phyloP scores from a whole-genome alignment of 2,888 invertebrate genomes.

The Laothoe populi region DNA sequence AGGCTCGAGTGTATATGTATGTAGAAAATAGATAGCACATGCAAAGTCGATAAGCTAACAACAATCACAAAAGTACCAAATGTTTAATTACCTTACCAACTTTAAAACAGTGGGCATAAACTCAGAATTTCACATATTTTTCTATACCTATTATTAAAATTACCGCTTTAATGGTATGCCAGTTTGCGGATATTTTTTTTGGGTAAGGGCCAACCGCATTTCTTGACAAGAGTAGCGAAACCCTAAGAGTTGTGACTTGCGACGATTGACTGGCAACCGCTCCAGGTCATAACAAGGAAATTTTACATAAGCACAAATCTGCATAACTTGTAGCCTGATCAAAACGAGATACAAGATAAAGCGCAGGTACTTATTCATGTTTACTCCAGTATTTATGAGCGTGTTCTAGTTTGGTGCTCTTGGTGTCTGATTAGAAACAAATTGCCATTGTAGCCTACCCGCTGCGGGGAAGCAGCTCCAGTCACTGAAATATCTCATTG shows the following conservation, averaged over 20 bases:
- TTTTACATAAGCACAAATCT: not conserved
- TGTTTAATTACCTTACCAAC: too few relatives aligned
- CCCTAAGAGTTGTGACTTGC: not conserved
- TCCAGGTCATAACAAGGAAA: not conserved
- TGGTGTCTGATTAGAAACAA: not conserved
- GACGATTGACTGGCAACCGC: not conserved
- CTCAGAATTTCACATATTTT: too few relatives aligned
- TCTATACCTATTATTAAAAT: not conserved
- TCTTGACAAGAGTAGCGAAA: slow-evolving; percentile 1
- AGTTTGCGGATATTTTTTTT: not conserved
- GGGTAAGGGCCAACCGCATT: slow-evolving; percentile 2
- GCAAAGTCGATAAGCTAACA: too few relatives aligned
- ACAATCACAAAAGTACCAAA: too few relatives aligned
- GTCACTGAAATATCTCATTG: slow-evolving; percentile 42
- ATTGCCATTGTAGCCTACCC: not conserved
- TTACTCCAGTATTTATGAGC: slow-evolving; percentile 2
- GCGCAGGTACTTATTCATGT: not conserved
- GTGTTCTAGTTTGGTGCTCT: not conserved
- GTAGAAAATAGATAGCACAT: too few relatives aligned
- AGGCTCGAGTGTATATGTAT: too few relatives aligned
- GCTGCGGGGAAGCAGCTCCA: slow-evolving; percentile 30
- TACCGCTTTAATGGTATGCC: not conserved
- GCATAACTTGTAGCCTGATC: not conserved
- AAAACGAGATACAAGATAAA: not conserved
- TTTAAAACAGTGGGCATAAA: too few relatives aligned